phyloP scores from a whole-genome alignment of 2,113 vertebrate species.

The Cyprinus carpio region DNA sequence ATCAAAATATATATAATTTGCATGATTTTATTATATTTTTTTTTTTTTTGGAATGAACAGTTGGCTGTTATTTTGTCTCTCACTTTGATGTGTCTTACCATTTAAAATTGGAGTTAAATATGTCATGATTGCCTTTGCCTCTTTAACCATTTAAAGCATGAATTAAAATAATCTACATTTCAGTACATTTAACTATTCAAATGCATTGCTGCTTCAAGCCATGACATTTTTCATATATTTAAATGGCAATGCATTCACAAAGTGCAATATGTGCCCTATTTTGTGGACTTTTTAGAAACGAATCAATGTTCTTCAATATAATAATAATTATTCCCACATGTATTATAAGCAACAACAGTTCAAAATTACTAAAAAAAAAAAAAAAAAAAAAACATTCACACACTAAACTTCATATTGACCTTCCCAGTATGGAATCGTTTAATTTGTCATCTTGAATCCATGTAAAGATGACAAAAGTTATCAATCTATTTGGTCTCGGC shows the following conservation, averaged over 20 bases:
- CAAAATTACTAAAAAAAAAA: neutral
- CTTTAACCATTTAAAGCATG: conserved; percentile 14
- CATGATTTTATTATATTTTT: neutral
- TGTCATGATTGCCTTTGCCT: conserved; percentile 37
- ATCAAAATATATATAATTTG: conserved; percentile 48
- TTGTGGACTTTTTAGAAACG: neutral
- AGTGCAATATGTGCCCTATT: conserved; percentile 33
- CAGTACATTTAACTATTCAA: neutral
- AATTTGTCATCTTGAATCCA: conserved; percentile 11
- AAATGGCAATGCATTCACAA: conserved; percentile 8
- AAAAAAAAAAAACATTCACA: neutral
- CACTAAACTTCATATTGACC: neutral
- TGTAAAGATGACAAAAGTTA: neutral
- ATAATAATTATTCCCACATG: neutral
- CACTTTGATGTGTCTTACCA: conserved; percentile 2
- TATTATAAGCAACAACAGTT: conserved; percentile 14
- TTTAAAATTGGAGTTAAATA: conserved; percentile 6
- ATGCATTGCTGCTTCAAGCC: conserved; percentile 20
- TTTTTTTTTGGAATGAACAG: conserved; percentile 9
- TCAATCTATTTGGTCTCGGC: conserved; percentile 8
- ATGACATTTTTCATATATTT: neutral
- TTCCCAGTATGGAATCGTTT: neutral
- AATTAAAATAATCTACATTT: conserved; percentile 18
- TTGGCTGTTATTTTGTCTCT: neutral
- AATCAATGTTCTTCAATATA: neutral